A percentile compares a stretch with the other conserved stretches of the same genome.
phyloP scores from a whole-genome alignment of 2,113 vertebrate genomes.

The Podarcis cretensis region DNA sequence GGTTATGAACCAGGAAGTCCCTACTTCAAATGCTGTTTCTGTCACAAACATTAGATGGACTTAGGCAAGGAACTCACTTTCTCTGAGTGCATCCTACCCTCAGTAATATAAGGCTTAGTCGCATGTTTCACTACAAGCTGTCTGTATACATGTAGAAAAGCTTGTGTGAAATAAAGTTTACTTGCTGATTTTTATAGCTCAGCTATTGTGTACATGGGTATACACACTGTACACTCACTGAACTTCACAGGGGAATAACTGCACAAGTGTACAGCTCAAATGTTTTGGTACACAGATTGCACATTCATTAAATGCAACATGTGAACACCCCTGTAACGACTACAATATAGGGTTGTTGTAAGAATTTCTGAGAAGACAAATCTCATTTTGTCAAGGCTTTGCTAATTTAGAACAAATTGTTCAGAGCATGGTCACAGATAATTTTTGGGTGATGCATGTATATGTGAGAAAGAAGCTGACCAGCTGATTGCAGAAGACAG shows the following conservation, averaged over 20 bases:
- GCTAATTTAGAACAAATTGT: conserved; percentile 54
- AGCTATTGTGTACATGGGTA: too few species aligned
- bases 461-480: conserved; percentile 10
- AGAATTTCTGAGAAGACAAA: background rate
- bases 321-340: too few species aligned
- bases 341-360: background rate
- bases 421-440: conserved; percentile 18
- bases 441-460: conserved; percentile 43
- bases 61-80: background rate
- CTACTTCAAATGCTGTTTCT: background rate
- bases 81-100: background rate
- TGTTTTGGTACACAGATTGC: too few species aligned
- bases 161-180: too few species aligned
- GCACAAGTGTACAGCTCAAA: too few species aligned
- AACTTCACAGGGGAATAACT: too few species aligned
- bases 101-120: background rate
- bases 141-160: too few species aligned
- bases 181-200: too few species aligned
- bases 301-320: too few species aligned
- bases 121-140: too few species aligned
- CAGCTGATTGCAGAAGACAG: conserved; percentile 1
- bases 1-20: background rate
- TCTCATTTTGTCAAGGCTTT: conserved; percentile 64
- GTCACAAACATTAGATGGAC: background rate
- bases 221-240: too few species aligned